Evolutionary conservation across 2,888 invertebrate genomes (phyloP), one percentile per base, ranked within the genome.

Genomic region (Luperina nickerlii): DNA sequence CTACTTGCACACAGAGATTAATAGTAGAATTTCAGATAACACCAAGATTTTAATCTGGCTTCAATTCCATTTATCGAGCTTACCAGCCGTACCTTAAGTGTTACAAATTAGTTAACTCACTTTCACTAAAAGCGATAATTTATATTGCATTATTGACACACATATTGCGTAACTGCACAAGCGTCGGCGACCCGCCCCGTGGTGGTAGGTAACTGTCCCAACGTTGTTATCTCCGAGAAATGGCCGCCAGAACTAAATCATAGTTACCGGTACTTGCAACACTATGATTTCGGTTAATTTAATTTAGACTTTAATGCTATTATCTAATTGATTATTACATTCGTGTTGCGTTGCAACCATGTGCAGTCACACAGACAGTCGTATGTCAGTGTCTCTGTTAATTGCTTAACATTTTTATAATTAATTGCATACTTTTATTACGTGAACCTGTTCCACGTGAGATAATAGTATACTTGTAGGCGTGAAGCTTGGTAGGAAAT

Each of bases 71-170:
- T 67, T 63, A 79, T 54, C 57, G 32, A 65, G 18, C 11, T 62
- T 42, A 62, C n/a, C 18, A 54, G 67, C 38, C 27, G 38, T 38
- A 70, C 48, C n/a, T 77, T 82, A 72, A 74, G 48, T 54, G 69
- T 48, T 57, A 74, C 63, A 75, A 82, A 84, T 86, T 70, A 72
- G 73, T 81, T 70, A 78, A 51, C 70, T 79, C 74, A 82, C 79
- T 88, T 87, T 87, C 78, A 81, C 82, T 70, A 73, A 68, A 79
- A 79, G 45, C 51, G 65, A 78, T 79, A 76, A 81, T 73, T 78
- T 77, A 87, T 86, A 77, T 81, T 77, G 84, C 78, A 80, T 85
- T 89, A 87, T 83, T 80, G 87, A 71, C 79, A 82, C 70, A 81
- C 72, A 81, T 81, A 81, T 83, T 85, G 48, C 81, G 81, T 48